Evolutionary conservation across 1,140 invertebrate genomes (phyloP).

Genomic region (Radopholus similis): DNA sequence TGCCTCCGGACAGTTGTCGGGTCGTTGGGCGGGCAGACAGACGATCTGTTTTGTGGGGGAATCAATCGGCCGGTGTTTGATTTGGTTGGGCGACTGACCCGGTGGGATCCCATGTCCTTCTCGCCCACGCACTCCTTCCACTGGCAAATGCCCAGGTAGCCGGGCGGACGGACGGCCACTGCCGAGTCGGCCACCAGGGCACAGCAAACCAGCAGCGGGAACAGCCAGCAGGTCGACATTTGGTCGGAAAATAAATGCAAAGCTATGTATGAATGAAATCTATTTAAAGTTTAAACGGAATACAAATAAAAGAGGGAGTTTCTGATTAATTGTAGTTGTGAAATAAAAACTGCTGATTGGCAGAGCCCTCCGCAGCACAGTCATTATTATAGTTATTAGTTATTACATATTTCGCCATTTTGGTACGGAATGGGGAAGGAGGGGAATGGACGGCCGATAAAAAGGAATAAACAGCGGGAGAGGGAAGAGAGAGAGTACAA

Average conservation of each 20-base stretch:
- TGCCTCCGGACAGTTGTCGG: not conserved
- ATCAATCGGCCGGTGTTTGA: no score
- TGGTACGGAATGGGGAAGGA: no score
- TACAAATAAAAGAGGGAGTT: no score
- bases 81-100: no score
- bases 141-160: constrained; percentile 13
- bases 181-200: not conserved
- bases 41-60: constrained; percentile 3
- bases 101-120: not conserved
- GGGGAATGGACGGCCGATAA: no score
- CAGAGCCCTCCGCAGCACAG: no score
- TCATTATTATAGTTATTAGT: no score
- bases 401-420: no score
- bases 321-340: no score
- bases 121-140: constrained; percentile 11
- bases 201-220: not conserved
- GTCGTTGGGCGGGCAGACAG: not conserved
- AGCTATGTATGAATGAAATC: not conserved
- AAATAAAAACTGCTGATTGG: no score
- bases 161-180: not conserved
- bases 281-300: not conserved
- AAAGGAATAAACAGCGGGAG: no score
- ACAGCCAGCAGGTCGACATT: not conserved
- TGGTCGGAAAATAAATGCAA: not conserved
- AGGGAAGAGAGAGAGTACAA: no score